Evolutionary conservation across 64 coral and sea anemone genomes (phyloP).

Genomic region (Montipora sp.): DNA sequence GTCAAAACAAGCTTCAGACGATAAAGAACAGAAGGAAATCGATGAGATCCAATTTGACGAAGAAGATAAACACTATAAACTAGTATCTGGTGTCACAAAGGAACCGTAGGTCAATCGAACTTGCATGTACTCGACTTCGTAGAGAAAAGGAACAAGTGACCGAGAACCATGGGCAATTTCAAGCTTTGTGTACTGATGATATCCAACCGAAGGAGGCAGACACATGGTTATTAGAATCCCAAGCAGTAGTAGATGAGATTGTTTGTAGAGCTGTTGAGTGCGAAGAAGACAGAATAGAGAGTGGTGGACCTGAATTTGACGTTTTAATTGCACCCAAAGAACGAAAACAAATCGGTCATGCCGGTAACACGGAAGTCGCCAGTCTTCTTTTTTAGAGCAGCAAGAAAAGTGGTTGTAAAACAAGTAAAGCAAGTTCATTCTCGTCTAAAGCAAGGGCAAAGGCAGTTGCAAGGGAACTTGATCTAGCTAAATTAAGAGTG

Average conservation of each 20-base stretch:
- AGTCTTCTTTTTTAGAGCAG: background rate
- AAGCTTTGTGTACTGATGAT: background rate
- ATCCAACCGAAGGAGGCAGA: constrained; percentile 10
- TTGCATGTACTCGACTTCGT: background rate
- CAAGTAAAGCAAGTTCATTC: background rate
- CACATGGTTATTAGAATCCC: constrained; percentile 32
- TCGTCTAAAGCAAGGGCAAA: background rate
- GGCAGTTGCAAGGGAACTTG: background rate
- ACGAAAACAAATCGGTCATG: background rate
- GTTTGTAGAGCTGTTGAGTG: background rate
- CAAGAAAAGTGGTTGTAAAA: background rate
- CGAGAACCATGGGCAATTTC: constrained; percentile 23
- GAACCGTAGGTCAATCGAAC: background rate
- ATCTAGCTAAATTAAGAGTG: background rate
- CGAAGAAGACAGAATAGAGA: background rate
- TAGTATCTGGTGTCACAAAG: background rate
- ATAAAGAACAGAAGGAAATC: constrained; percentile 30
- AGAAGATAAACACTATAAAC: constrained; percentile 28
- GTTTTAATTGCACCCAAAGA: background rate
- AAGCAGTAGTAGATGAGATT: constrained; percentile 11
- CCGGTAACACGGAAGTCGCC: background rate
- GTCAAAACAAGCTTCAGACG: background rate
- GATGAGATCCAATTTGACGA: constrained; percentile 16
- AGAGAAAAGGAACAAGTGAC: constrained; percentile 6
- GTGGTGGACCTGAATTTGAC: background rate